phyloP scores from a whole-genome alignment of 2,888 invertebrate species.

The Macrosiphum euphorbiae region DNA sequence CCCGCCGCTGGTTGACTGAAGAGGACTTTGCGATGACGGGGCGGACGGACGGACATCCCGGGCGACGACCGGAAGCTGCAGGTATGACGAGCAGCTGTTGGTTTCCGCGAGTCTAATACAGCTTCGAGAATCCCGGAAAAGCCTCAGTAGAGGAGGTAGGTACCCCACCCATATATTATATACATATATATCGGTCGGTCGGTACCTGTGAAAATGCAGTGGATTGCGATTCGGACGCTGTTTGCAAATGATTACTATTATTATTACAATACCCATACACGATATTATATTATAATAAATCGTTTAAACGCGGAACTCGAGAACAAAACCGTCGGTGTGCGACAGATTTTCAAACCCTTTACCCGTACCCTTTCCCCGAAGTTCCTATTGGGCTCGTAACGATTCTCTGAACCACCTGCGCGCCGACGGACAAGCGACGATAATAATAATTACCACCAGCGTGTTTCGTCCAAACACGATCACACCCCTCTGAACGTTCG shows the following conservation, averaged over 20 bases:
- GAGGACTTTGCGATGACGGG: too few relatives aligned
- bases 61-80: not conserved
- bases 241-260: not conserved
- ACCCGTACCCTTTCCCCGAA: not conserved
- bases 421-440: not conserved
- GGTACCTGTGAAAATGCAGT: conserved; percentile 6
- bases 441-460: not conserved
- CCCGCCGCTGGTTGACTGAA: too few relatives aligned
- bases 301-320: not conserved
- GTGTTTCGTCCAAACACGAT: not conserved
- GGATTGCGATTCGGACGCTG: not conserved
- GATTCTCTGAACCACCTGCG: not conserved
- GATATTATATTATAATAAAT: not conserved
- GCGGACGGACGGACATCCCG: too few relatives aligned
- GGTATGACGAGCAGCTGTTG: not conserved
- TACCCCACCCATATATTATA: not conserved
- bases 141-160: not conserved
- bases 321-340: not conserved
- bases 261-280: not conserved
- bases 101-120: not conserved
- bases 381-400: not conserved
- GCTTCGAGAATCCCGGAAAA: not conserved
- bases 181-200: not conserved
- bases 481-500: not conserved
- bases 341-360: not conserved